These are phyloP conservation scores for Nestor notabilis DNA, from an alignment of 2,113 vertebrate genomes.

Conservation along the genomic window DNA sequence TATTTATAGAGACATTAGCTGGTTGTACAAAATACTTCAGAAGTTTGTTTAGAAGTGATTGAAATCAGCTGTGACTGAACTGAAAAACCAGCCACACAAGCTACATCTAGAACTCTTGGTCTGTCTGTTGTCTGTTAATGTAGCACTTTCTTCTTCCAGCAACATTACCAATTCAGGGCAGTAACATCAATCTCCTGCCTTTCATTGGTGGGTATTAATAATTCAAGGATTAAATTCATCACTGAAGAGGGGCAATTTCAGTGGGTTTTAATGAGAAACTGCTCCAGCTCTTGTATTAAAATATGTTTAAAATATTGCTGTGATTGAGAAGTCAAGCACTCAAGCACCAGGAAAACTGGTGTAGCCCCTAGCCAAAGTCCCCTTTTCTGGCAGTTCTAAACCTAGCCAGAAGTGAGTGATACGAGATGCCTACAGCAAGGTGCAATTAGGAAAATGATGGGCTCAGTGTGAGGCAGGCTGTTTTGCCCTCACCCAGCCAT, in stretches of 20 bases:
- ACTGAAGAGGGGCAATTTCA: not conserved
- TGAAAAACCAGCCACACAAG: not conserved
- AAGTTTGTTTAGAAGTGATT: conserved; percentile 43
- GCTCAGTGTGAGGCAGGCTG: not conserved
- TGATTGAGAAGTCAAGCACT: not conserved
- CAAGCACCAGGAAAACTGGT: not conserved
- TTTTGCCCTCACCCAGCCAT: not conserved
- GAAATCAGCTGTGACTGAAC: conserved; percentile 47
- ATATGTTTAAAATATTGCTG: not conserved
- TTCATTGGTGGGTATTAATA: not conserved
- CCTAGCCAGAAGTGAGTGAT: not conserved
- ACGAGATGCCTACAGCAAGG: not conserved
- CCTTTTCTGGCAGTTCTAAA: not conserved
- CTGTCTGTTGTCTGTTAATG: not conserved
- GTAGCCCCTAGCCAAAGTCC: not conserved
- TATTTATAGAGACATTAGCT: conserved; percentile 52
- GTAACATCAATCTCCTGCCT: not conserved
- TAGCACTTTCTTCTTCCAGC: not conserved
- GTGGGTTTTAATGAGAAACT: not conserved
- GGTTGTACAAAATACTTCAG: conserved; percentile 19
- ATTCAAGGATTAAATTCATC: not conserved
- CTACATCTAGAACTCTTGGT: not conserved
- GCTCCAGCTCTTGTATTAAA: not conserved
- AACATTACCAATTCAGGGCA: not conserved
- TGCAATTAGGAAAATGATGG: not conserved